Evolutionary conservation across 2,888 invertebrate genomes (phyloP), one percentile per base, ranked within the genome.

Genomic region (Ptychoptera contaminata): DNA sequence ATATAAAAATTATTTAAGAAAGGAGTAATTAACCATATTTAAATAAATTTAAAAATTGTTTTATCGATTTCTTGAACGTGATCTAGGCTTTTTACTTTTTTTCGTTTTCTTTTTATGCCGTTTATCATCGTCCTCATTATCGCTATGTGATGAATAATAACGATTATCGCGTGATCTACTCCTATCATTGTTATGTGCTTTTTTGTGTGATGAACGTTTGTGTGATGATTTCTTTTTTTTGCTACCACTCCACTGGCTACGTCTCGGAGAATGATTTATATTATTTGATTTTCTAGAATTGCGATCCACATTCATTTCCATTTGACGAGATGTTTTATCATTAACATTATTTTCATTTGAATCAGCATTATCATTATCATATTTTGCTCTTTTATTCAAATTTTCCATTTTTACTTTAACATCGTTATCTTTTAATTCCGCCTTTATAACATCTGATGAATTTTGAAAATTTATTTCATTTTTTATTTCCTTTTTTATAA

Each of bases 101-200:
- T 65, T 65, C 2, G 61, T 59, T 49, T 63, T 64, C 49, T 61
- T 64, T 47, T 62, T 62, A 41, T 60, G 56, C 9, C 47, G 49
- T 43, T 48, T 51, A 7, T 54, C 53, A 8, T 58, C 56, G 0
- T 56, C 55, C 2, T 23, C 23, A 23, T 48, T 51, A 7, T 54
- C 53, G 8, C 57, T 55, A 0, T 56, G 54, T 4, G 55, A 53
- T 6, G 52, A 51, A 35, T 46, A 39, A 32, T 35, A 46, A 16
- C 59, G 56, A 37, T 56, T 57, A 0, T 55, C 55, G 45, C 55
- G 55, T 6, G 49, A 47, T 46, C 55, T 59, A 45, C 54, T 56
- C 37, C 53, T 55, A 48, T 29, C 39, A 34, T 56, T 53, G 4
- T 38, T 37, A 48, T 54, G 60, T 23, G 52, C 52, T 8, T n/a